A percentile compares a stretch with the other conserved stretches of the same genome.
Evolutionary conservation across 64 coral and sea anemone genomes (phyloP).

Genomic region (Dendronephthya gigantea): DNA sequence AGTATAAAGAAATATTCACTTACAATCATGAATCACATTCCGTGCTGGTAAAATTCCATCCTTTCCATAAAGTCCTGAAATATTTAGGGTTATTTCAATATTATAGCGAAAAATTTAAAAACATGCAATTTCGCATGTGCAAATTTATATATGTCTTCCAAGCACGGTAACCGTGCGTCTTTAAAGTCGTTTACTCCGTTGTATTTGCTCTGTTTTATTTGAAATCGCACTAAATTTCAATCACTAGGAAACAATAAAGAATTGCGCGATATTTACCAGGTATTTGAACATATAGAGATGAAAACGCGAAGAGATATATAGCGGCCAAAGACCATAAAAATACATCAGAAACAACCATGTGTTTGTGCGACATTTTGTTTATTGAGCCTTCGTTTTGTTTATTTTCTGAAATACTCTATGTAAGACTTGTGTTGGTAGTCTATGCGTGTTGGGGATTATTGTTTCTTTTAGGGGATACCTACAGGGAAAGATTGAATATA

Average conservation of each 20-base stretch:
- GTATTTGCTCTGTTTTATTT: no score
- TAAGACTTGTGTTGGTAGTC: not conserved
- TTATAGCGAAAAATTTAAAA: not conserved
- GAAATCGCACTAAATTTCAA: not conserved
- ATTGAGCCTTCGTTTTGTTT: not conserved
- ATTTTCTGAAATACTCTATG: not conserved
- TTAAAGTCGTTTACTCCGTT: not conserved
- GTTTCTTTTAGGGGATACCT: no score
- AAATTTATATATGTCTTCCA: not conserved
- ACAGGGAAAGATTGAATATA: no score
- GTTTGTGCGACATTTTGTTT: slow-evolving; percentile 9
- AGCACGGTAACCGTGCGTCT: not conserved
- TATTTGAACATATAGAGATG: slow-evolving; percentile 80
- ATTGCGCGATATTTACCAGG: slow-evolving; percentile 39
- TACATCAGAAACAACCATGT: slow-evolving; percentile 57
- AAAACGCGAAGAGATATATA: slow-evolving; percentile 80
- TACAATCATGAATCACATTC: slow-evolving; percentile 66
- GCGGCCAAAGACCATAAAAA: slow-evolving; percentile 83
- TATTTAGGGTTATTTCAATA: not conserved
- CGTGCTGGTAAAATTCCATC: slow-evolving; percentile 72
- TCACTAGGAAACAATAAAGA: not conserved
- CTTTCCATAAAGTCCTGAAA: slow-evolving; percentile 67
- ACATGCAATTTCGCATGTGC: no score
- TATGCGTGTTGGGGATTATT: not conserved
- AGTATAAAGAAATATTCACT: slow-evolving; percentile 14